Evolutionary conservation across 2,113 vertebrate genomes (phyloP).

Genomic region (Stictonetta naevosa): DNA sequence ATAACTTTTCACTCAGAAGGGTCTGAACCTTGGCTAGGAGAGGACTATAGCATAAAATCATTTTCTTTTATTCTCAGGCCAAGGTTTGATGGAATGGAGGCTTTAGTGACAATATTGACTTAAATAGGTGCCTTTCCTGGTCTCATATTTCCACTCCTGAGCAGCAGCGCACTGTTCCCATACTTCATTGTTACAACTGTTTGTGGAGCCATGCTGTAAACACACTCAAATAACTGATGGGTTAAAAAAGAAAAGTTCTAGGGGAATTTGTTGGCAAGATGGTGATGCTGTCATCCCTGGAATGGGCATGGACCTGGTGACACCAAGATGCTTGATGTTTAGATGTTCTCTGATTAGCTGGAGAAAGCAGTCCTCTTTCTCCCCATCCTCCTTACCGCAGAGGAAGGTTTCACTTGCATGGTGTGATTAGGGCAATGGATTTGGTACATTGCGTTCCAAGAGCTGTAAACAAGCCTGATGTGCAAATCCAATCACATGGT

Average conservation of each 20-base stretch:
- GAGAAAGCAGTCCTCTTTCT: background rate
- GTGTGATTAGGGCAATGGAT: background rate
- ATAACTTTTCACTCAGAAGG: conserved; percentile 47
- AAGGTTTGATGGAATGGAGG: background rate
- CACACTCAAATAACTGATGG: background rate
- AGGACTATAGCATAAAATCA: background rate
- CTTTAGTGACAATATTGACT: conserved; percentile 1
- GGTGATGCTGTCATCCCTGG: background rate
- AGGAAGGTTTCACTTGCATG: background rate
- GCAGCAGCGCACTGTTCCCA: background rate
- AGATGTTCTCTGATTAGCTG: background rate
- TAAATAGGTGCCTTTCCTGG: background rate
- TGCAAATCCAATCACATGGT: background rate
- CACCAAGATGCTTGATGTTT: background rate
- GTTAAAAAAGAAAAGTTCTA: background rate
- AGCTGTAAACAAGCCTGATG: background rate
- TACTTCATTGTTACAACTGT: background rate
- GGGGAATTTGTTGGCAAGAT: background rate
- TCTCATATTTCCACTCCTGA: background rate
- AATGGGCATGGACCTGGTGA: fast-evolving
- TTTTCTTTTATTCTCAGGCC: conserved; percentile 25
- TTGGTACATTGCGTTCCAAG: background rate
- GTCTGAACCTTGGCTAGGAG: conserved; percentile 28
- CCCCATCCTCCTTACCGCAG: fast-evolving
- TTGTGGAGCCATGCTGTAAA: background rate